A percentile compares a stretch with the other conserved stretches of the same genome.
These are phyloP conservation scores for Macaria notata DNA, from an alignment of 2,888 invertebrate species.

Conservation along the genomic window DNA sequence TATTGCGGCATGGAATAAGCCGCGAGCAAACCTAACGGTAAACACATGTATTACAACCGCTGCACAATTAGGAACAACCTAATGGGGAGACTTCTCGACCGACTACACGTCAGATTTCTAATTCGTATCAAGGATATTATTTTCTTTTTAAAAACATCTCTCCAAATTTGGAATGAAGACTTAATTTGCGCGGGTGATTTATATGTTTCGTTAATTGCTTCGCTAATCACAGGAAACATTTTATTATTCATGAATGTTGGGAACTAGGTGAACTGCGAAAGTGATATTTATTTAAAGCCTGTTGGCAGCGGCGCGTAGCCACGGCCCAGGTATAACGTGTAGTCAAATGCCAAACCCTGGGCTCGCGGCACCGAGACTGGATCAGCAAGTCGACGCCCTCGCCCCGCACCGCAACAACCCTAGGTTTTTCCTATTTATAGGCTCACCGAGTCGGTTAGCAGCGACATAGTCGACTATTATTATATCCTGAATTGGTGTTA, in stretches of 20 bases:
- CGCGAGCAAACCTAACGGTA: constrained; percentile 21
- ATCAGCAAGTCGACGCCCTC: constrained; percentile 57
- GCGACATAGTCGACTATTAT: constrained; percentile 23
- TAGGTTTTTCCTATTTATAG: constrained; percentile 47
- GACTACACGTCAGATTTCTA: constrained; percentile 11
- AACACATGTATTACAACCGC: constrained; percentile 2
- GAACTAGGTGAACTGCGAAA: constrained; percentile 26
- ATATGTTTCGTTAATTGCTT: constrained; percentile 9
- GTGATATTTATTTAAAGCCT: constrained; percentile 25
- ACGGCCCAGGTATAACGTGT: not conserved
- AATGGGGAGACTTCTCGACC: constrained; percentile 10
- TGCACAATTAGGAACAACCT: constrained; percentile 10
- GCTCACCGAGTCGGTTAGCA: constrained; percentile 28
- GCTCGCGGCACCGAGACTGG: constrained; percentile 43
- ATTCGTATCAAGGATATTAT: constrained; percentile 13
- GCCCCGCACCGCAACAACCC: constrained; percentile 36
- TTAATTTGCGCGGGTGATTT: constrained; percentile 10
- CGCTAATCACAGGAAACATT: constrained; percentile 8
- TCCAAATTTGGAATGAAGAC: constrained; percentile 16
- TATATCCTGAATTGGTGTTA: constrained; percentile 10
- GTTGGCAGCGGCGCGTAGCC: not conserved
- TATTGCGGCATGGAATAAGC: constrained; percentile 3
- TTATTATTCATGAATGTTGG: constrained; percentile 7
- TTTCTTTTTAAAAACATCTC: constrained; percentile 7
- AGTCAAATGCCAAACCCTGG: constrained; percentile 34